Percentiles rank a stretch among this genome's conserved stretches.
phyloP scores from a whole-genome alignment of 1,140 invertebrate species.

The Drosophila subpulchrella region DNA sequence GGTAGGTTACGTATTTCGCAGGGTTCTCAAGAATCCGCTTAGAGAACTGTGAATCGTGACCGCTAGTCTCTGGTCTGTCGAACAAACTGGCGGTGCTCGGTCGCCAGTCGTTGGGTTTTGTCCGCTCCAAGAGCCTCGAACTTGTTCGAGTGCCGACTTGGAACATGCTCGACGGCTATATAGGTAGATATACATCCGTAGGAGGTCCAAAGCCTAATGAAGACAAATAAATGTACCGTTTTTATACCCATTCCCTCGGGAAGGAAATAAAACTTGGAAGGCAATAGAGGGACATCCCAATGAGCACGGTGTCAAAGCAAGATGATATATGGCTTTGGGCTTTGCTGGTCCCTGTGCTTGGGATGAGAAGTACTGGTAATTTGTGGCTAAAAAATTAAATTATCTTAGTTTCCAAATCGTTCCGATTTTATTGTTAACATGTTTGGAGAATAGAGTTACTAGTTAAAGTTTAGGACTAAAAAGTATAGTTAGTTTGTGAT shows the following conservation, averaged over 20 bases:
- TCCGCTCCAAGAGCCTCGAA: constrained; percentile 1
- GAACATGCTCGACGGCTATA: constrained; percentile 5
- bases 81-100: constrained; percentile 12
- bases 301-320: neutral
- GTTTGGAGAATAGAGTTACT: too few relatives aligned
- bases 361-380: too few relatives aligned
- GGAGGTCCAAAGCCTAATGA: neutral
- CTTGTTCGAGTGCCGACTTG: constrained; percentile 1
- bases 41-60: neutral
- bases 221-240: constrained; percentile 11
- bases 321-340: neutral
- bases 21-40: neutral
- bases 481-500: too few relatives aligned
- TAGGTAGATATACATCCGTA: too few relatives aligned
- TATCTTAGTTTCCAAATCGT: too few relatives aligned
- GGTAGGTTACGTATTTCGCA: neutral
- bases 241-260: neutral
- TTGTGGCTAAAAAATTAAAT: too few relatives aligned
- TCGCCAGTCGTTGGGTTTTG: constrained; percentile 19
- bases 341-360: neutral
- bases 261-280: neutral
- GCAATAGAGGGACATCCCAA: neutral
- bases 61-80: constrained; percentile 2
- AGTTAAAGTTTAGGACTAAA: too few relatives aligned
- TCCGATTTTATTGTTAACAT: too few relatives aligned